Conservation (phyloP, 2,888 invertebrate species). For the Crematogaster levior region DNA sequence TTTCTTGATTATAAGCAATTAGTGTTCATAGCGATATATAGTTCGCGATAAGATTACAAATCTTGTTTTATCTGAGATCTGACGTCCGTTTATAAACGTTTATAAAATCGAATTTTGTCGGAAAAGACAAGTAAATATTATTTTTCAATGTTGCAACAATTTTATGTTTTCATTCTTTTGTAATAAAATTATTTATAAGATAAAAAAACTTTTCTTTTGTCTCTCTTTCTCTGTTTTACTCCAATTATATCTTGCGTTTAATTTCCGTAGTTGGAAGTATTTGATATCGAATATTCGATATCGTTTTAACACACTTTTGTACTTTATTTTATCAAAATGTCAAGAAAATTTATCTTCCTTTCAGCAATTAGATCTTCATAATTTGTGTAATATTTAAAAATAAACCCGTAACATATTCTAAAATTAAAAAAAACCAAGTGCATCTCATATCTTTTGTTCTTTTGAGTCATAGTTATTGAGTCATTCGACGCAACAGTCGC, state of each 20-base stretch:
- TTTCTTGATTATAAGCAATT: not conserved
- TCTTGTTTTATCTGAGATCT: not conserved
- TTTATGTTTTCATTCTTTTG: too few species aligned
- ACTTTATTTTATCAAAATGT: constrained; percentile 17
- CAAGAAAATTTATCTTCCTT: not conserved
- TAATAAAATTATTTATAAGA: constrained; percentile 3
- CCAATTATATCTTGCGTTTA: not conserved
- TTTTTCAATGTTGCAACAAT: not conserved
- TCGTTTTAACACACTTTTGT: not conserved
- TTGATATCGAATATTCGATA: too few species aligned
- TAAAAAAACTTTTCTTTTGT: not conserved
- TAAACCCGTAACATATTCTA: not conserved
- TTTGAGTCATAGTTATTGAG: not conserved
- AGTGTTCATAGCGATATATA: not conserved
- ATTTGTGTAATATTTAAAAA: too few species aligned
- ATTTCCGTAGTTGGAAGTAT: not conserved
- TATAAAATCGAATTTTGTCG: not conserved
- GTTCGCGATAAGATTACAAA: not conserved
- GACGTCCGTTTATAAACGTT: not conserved
- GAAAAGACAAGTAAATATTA: not conserved
- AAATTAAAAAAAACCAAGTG: not conserved
- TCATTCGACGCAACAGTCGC: too few species aligned
- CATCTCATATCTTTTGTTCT: not conserved
- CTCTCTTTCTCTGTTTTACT: not conserved
- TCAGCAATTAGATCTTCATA: not conserved